A percentile compares a stretch with the other conserved stretches of the same genome.
Conservation (phyloP, 2,113 vertebrate species). For the Lophura nycthemera region DNA sequence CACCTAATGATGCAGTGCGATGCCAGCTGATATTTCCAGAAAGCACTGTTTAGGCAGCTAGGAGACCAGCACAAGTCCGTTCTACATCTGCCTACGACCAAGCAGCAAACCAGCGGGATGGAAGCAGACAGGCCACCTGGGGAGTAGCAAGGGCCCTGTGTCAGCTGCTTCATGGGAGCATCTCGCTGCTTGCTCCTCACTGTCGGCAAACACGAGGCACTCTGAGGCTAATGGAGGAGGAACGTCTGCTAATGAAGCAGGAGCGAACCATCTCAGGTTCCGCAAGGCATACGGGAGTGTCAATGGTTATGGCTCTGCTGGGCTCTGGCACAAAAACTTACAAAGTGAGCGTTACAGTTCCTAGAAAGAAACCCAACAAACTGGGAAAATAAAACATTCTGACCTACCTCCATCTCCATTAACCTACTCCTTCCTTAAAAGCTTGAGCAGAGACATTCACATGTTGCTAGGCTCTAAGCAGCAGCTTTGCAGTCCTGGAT, state of each 20-base stretch:
- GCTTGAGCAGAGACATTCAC: constrained; percentile 3
- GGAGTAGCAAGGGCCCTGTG: neutral
- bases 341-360: neutral
- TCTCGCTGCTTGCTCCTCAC: neutral
- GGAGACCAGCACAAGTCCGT: neutral
- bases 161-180: neutral
- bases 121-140: neutral
- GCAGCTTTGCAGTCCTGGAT: constrained; percentile 28
- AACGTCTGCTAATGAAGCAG: neutral
- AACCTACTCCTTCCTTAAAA: constrained; percentile 43
- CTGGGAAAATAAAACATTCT: constrained; percentile 44
- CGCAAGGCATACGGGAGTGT: neutral
- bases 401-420: constrained; percentile 26
- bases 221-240: neutral
- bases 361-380: constrained; percentile 47
- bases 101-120: neutral
- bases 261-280: neutral
- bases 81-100: neutral
- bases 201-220: neutral
- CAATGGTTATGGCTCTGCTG: neutral
- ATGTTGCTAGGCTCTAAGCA: constrained; percentile 42
- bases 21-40: constrained; percentile 9
- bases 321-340: neutral
- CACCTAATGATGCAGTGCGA: neutral
- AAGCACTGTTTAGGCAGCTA: neutral